Evolutionary conservation across 2,797 vertebrate species (phyloP).

Genomic region (Dendrocincla tyrannina): DNA sequence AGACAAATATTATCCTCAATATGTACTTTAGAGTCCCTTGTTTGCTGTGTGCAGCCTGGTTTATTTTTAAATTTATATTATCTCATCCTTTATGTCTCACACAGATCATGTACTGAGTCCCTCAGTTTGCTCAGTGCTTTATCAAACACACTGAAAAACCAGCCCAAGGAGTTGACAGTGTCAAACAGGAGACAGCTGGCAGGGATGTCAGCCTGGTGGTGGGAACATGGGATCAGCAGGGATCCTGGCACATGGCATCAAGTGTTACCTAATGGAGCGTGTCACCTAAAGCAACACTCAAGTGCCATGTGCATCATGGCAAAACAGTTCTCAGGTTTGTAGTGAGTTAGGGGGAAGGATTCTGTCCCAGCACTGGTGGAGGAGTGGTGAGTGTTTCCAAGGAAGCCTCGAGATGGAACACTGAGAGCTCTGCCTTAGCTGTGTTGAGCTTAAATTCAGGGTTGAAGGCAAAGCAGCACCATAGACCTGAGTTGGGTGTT

Average conservation of each 20-base stretch:
- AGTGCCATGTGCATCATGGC: neutral
- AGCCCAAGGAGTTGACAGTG: neutral
- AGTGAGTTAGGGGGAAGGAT: neutral
- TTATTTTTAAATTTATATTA: neutral
- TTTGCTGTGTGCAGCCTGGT: neutral
- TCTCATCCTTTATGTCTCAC: neutral
- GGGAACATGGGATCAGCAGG: neutral
- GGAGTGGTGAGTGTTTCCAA: neutral
- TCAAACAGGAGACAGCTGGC: conserved; percentile 23
- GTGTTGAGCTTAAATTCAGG: neutral
- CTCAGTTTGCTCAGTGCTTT: neutral
- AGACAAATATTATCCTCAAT: neutral
- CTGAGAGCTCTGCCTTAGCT: neutral
- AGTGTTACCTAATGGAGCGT: neutral
- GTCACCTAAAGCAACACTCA: neutral
- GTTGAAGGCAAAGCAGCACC: neutral
- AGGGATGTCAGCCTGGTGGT: neutral
- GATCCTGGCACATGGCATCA: neutral
- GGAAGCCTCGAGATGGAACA: neutral
- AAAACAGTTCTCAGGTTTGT: neutral
- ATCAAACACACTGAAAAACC: neutral
- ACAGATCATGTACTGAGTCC: neutral
- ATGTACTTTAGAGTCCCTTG: neutral
- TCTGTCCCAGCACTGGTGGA: neutral
- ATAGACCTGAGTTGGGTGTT: neutral